phyloP scores from a whole-genome alignment of 2,888 invertebrate species.

The Nephrocerus scutellatus region DNA sequence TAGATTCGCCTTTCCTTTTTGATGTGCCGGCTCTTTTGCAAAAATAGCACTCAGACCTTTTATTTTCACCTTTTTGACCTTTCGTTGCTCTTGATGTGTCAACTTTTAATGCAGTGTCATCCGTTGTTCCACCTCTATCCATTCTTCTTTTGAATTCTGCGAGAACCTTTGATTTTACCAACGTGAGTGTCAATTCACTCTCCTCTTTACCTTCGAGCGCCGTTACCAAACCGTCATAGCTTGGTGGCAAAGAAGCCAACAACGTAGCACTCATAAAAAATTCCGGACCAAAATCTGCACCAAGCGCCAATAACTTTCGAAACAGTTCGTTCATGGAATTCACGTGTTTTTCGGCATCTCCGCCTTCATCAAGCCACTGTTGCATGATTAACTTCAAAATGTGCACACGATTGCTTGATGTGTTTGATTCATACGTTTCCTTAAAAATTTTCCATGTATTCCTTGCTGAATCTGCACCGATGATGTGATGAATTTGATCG shows the following conservation, averaged over 20 bases:
- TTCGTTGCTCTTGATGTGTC: too few relatives aligned
- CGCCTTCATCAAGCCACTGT: slow-evolving; percentile 16
- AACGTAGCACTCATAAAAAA: slow-evolving; percentile 14
- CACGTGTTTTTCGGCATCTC: slow-evolving; percentile 16
- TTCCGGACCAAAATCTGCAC: slow-evolving; percentile 8
- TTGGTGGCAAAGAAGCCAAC: slow-evolving; percentile 13
- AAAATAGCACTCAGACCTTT: slow-evolving; percentile 16
- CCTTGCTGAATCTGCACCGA: slow-evolving; percentile 5
- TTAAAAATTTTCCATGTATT: slow-evolving; percentile 13
- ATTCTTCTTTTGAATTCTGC: slow-evolving; percentile 15
- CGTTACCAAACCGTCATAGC: slow-evolving; percentile 18
- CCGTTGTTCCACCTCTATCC: neutral
- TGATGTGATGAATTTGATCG: slow-evolving; percentile 15
- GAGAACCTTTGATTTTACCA: slow-evolving; percentile 14
- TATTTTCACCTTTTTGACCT: too few relatives aligned
- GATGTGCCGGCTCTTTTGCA: slow-evolving; percentile 13
- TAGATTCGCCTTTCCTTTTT: slow-evolving; percentile 11
- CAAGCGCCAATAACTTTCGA: slow-evolving; percentile 12
- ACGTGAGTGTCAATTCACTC: slow-evolving; percentile 7
- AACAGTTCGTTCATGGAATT: slow-evolving; percentile 15
- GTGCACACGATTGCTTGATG: slow-evolving; percentile 16
- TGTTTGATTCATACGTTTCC: slow-evolving; percentile 11
- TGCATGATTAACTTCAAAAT: slow-evolving; percentile 18
- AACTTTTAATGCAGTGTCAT: slow-evolving; percentile 4
- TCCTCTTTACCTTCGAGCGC: slow-evolving; percentile 17